Evolutionary conservation across 2,797 vertebrate genomes (phyloP).

Genomic region (Psittacula derbiana): DNA sequence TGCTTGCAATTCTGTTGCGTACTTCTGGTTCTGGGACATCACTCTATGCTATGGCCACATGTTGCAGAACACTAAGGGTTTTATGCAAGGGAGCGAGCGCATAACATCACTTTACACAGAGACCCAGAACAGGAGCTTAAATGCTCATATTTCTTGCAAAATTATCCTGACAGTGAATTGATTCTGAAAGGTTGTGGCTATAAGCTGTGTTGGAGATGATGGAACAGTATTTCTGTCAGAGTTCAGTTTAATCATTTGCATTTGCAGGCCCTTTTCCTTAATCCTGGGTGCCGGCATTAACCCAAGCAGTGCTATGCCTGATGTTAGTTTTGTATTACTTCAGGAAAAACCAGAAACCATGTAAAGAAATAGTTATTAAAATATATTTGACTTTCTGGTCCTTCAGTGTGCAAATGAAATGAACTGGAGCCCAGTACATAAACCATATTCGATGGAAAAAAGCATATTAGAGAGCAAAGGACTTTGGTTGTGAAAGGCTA

Average conservation of each 20-base stretch:
- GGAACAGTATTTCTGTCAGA: background rate
- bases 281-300: background rate
- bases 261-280: background rate
- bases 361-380: background rate
- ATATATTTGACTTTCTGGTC: background rate
- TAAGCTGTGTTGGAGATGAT: background rate
- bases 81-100: background rate
- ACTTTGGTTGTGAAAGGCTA: background rate
- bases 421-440: background rate
- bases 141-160: background rate
- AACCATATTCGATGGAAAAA: background rate
- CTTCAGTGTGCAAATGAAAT: background rate
- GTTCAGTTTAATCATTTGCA: background rate
- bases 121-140: background rate
- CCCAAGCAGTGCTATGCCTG: background rate
- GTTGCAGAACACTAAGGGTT: background rate
- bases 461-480: background rate
- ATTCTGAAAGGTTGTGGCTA: background rate
- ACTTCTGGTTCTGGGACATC: background rate
- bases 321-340: background rate
- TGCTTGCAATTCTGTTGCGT: background rate
- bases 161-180: background rate
- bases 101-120: background rate
- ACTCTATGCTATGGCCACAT: accelerated
- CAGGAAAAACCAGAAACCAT: background rate